Base-by-base conservation (phyloP, 2,888 invertebrate species). In the Leptopilina myrica region DNA sequence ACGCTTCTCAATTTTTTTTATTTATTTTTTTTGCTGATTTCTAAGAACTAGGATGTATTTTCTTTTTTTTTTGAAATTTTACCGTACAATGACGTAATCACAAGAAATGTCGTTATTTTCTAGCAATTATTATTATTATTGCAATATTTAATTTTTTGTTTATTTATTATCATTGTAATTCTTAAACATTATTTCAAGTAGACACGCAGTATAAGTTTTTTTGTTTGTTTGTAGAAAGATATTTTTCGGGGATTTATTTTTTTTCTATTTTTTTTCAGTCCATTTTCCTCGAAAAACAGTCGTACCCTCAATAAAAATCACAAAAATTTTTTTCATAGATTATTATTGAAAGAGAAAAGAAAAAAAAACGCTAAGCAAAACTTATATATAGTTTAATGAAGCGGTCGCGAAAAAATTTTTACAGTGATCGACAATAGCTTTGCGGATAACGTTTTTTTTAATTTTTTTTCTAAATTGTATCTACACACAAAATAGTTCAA, bases 101-200 rank as follows among this genome's bases (percentile, higher is more conserved):
- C 86, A 87, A 86, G 84, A 86, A 87, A 85, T 85, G 56, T 73
- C 84, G 83, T 83, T 83, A 81, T 76, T 82, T 81, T 46, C 76
- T 73, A 73, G 73, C 56, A 43, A 43, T 43, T 43, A 20, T 43
- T 43, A 33, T 62, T 73, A 73, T 73, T 73, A 73, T 73, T 73
- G 73, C 40, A 86, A 85, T 85, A 83, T 79, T 49, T 49, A 49
- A 11, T 43, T 43, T 49, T 43, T 43, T 49, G 12, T 49, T 49
- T 11, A 12, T 11, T 49, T 84, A 83, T 86, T 84, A 85, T 87
- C 85, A 82, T 84, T 86, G 85, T 82, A 84, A 82, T 83, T 83
- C 82, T 87, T 89, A 88, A 49, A 79, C 78, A 82, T 85, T 85
- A 87, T 49, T 43, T 83, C 84, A 84, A 86, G 85, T 88, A 88